Conservation (phyloP, 2,888 invertebrate species). For the Macrophya alboannulata region DNA sequence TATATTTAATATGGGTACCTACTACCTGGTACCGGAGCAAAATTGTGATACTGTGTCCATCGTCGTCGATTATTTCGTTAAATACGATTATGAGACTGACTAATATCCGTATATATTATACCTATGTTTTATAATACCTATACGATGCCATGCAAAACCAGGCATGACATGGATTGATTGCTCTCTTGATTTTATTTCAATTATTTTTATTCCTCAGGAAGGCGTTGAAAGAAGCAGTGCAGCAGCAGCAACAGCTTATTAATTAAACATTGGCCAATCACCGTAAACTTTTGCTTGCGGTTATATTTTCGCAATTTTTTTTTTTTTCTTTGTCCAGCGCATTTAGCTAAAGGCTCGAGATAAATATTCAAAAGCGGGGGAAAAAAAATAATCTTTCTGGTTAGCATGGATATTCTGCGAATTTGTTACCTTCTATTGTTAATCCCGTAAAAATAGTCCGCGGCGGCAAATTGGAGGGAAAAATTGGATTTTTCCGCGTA, state of each 20-base stretch:
- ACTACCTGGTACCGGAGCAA: background rate
- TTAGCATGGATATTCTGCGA: too few species aligned
- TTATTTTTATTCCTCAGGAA: background rate
- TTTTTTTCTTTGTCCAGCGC: background rate
- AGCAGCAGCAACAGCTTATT: too few species aligned
- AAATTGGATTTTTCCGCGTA: too few species aligned
- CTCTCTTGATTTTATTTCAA: background rate
- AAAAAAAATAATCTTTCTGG: too few species aligned
- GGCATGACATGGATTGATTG: constrained; percentile 2
- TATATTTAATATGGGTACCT: too few species aligned
- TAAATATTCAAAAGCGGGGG: too few species aligned
- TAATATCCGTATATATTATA: background rate
- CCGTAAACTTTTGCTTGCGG: background rate
- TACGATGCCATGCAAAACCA: background rate
- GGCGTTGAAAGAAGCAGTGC: too few species aligned
- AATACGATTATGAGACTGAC: background rate
- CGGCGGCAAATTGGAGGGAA: too few species aligned
- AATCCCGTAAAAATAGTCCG: too few species aligned
- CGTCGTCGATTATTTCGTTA: background rate
- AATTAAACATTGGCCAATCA: background rate
- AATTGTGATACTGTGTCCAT: background rate
- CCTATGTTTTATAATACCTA: background rate
- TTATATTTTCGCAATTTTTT: background rate
- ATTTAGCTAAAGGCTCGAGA: background rate
- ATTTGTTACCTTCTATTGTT: too few species aligned